These are phyloP conservation scores for Venustaconcha ellipsiformis DNA, from an alignment of 1,140 invertebrate genomes.

Conservation along the genomic window DNA sequence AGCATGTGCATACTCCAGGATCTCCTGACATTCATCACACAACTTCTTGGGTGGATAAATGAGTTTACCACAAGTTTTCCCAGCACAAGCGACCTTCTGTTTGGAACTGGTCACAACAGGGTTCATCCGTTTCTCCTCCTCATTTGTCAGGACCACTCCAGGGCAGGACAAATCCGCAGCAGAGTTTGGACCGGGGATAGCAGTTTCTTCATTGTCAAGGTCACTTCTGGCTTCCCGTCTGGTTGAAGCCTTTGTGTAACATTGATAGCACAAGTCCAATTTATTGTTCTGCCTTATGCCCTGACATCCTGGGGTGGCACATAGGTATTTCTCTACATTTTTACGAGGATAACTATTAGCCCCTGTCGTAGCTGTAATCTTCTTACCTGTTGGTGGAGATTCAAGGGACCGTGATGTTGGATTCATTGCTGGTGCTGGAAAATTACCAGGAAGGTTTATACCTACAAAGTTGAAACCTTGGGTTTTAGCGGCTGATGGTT, in stretches of 20 bases:
- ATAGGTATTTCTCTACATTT: constrained; percentile 28
- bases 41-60: constrained; percentile 35
- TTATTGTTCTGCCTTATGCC: constrained; percentile 22
- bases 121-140: constrained; percentile 26
- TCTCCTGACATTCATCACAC: constrained; percentile 26
- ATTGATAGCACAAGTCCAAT: constrained; percentile 17
- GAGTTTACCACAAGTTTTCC: constrained; percentile 34
- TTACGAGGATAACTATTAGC: background rate
- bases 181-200: constrained; percentile 1
- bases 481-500: background rate
- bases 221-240: background rate
- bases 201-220: background rate
- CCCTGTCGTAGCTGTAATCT: background rate
- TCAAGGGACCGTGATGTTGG: constrained; percentile 2
- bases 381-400: background rate
- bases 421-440: background rate
- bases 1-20: constrained; percentile 17
- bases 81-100: constrained; percentile 44
- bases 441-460: constrained; percentile 13
- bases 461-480: constrained; percentile 1
- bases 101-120: constrained; percentile 38
- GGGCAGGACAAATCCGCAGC: background rate
- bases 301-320: constrained; percentile 42
- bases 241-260: constrained; percentile 1
- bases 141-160: constrained; percentile 3